phyloP scores from a whole-genome alignment of 2,797 vertebrate species.

The Lateolabrax maculatus region DNA sequence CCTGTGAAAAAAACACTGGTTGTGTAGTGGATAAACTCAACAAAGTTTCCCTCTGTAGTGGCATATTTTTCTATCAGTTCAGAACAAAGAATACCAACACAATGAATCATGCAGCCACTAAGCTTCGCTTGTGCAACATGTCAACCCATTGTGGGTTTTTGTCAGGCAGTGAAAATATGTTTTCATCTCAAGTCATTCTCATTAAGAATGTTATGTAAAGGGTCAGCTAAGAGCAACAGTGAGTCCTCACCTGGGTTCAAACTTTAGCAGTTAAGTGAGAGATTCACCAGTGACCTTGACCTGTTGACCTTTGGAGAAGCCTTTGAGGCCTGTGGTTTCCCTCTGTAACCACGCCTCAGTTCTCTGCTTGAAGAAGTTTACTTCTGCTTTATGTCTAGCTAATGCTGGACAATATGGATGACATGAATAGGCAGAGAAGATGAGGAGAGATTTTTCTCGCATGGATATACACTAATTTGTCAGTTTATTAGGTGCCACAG shows the following conservation, averaged over 20 bases:
- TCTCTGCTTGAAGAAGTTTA: background rate
- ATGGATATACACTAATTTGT: background rate
- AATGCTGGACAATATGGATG: background rate
- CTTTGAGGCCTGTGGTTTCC: conserved; percentile 1
- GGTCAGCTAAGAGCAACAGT: conserved; percentile 61
- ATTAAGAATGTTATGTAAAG: conserved; percentile 64
- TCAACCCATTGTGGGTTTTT: conserved; percentile 45
- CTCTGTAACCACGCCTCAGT: background rate
- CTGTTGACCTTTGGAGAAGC: conserved; percentile 46
- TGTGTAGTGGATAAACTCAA: conserved; percentile 36
- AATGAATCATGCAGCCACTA: conserved; percentile 50
- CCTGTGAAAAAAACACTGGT: conserved; percentile 20
- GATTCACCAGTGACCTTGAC: conserved; percentile 63
- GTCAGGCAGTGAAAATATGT: conserved; percentile 48
- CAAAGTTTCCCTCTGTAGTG: conserved; percentile 37
- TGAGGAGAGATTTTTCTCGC: background rate
- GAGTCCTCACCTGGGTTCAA: conserved; percentile 70
- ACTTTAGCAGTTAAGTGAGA: conserved; percentile 76
- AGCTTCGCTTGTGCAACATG: conserved; percentile 52
- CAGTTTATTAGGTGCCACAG: background rate
- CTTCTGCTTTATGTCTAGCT: background rate
- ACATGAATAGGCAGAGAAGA: background rate
- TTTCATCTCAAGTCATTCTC: conserved; percentile 51
- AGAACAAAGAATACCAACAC: conserved; percentile 42
- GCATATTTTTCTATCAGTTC: conserved; percentile 36